A percentile compares a stretch with the other conserved stretches of the same genome.
phyloP scores from a whole-genome alignment of 2,113 vertebrate species.

The Crotophaga sulcirostris region DNA sequence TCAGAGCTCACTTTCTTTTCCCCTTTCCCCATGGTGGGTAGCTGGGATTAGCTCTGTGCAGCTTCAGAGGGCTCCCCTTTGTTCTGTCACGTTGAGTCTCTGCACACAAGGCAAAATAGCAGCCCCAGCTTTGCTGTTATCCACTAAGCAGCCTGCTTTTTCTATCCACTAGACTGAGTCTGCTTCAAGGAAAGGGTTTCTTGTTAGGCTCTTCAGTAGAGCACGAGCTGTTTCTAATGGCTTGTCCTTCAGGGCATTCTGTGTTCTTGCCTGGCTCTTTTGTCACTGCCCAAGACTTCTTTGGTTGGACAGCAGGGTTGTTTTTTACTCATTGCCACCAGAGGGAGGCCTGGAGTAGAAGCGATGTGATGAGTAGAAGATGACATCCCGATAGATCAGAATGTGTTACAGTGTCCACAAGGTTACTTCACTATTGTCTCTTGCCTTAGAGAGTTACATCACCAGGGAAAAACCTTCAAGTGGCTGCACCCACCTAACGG shows the following conservation, averaged over 20 bases:
- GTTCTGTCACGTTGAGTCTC: background rate
- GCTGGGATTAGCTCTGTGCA: background rate
- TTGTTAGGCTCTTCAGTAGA: background rate
- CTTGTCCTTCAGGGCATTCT: background rate
- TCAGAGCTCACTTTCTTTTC: background rate
- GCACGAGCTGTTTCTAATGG: background rate
- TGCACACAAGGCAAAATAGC: background rate
- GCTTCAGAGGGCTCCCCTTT: background rate
- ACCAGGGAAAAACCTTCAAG: background rate
- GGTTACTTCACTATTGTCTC: background rate
- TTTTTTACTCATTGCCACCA: background rate
- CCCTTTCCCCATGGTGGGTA: background rate
- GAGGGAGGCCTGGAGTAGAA: background rate
- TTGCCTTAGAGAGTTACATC: background rate
- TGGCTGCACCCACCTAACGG: background rate
- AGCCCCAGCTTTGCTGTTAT: background rate
- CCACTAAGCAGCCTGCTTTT: background rate
- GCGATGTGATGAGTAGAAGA: background rate
- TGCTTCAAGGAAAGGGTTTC: background rate
- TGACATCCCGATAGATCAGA: accelerated
- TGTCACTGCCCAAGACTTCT: background rate
- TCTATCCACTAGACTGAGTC: background rate
- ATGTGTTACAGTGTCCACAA: background rate
- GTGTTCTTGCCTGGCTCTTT: background rate
- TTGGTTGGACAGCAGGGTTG: background rate